Evolutionary conservation across 1,140 invertebrate genomes (phyloP).

Genomic region (Coptotermes formosanus): DNA sequence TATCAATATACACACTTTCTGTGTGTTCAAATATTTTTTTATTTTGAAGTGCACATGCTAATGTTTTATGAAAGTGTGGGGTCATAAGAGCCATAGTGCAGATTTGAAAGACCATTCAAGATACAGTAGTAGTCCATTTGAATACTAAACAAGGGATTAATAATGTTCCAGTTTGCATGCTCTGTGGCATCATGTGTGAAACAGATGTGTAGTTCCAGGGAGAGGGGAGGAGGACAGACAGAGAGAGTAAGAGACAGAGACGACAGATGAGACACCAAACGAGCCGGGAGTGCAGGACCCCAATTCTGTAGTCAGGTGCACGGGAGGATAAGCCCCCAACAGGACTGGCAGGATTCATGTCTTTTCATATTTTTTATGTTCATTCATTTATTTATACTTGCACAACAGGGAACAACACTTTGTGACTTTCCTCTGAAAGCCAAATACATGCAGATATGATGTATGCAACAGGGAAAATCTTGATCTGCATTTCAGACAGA

Average conservation of each 20-base stretch:
- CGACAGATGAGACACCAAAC: slow-evolving; percentile 35
- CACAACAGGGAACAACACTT: neutral
- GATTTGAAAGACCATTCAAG: too few species aligned
- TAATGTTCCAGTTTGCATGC: neutral
- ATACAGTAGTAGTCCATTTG: too few species aligned
- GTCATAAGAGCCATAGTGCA: too few species aligned
- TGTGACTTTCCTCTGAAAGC: too few species aligned
- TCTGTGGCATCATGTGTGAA: neutral
- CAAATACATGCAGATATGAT: too few species aligned
- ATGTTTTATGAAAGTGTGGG: too few species aligned
- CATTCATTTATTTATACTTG: neutral
- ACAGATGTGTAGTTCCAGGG: neutral
- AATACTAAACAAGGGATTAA: too few species aligned
- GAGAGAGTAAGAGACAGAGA: slow-evolving; percentile 24
- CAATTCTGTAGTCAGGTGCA: slow-evolving; percentile 8
- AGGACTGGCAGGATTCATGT: neutral
- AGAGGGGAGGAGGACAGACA: slow-evolving; percentile 14
- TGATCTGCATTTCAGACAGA: too few species aligned
- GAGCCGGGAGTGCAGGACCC: slow-evolving; percentile 22
- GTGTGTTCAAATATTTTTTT: too few species aligned
- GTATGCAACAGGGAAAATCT: too few species aligned
- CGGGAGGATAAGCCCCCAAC: neutral
- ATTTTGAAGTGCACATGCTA: too few species aligned
- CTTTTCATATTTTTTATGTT: neutral
- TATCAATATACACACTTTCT: too few species aligned